phyloP scores from a whole-genome alignment of 1,140 invertebrate species.

The Aphelinus atriplicis region DNA sequence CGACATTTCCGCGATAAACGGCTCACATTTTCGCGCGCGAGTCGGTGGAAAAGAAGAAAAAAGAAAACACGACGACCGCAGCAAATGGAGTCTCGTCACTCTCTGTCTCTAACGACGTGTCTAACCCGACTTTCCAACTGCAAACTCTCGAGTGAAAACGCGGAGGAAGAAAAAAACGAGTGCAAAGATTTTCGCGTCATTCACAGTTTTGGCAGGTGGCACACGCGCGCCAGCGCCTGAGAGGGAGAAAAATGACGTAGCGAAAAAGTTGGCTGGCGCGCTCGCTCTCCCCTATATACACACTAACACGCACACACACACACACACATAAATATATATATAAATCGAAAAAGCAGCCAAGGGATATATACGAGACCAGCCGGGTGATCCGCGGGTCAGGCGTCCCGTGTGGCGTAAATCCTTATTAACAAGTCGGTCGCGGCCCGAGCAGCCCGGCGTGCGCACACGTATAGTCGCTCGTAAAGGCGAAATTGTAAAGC shows the following conservation, averaged over 20 bases:
- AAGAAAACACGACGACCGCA: background rate
- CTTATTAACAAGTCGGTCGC: conserved; percentile 25
- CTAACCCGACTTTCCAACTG: background rate
- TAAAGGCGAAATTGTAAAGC: conserved; percentile 20
- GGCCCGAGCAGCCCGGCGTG: background rate
- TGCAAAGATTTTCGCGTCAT: conserved; percentile 15
- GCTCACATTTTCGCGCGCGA: too few species aligned
- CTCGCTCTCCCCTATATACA: too few species aligned
- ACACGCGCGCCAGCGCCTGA: background rate
- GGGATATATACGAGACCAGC: background rate
- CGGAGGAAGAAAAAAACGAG: background rate
- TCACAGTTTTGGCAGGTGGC: background rate
- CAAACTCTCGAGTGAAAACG: background rate
- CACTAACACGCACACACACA: too few species aligned
- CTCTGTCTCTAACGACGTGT: background rate
- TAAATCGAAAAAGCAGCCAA: background rate
- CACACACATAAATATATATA: background rate
- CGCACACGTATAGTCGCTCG: background rate
- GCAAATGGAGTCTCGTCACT: background rate
- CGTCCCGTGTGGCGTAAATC: background rate
- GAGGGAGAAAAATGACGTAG: conserved; percentile 13
- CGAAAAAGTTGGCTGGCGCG: background rate
- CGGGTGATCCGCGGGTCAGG: background rate
- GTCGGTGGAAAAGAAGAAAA: background rate
- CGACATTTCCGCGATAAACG: too few species aligned